Evolutionary conservation across 2,888 invertebrate genomes (phyloP), one percentile per base, ranked within the genome.

Genomic region (Oligia fasciuncula): DNA sequence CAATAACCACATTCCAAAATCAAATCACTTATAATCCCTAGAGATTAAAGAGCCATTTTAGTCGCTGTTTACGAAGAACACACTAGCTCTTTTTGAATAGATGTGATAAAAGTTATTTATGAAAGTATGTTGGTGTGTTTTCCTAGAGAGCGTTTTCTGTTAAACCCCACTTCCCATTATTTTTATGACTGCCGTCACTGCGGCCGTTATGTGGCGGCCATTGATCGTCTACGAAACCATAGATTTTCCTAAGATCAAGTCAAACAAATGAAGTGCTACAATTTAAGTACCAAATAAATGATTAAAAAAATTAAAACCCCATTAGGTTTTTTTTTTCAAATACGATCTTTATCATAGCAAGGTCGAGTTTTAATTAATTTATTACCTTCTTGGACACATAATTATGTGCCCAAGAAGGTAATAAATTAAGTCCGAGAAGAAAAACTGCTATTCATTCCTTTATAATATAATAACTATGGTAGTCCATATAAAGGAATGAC

Each of bases 361-460:
- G 54, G 46, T 46, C 46, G 19, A 23, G 23, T 67, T 54, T 68
- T 54, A 40, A 80, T 81, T 68, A 68, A 83, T 83, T 80, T 83
- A 80, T 76, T 43, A 76, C 40, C 76, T 51, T 43, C 54, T 68
- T 54, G 35, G 29, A 17, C 29, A n/a, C 14, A 46, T 23, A 17
- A 54, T 40, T 40, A 40, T 3, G 40, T 40, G 40, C 4, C 4
- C 40, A 40, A 40, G 40, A 40, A 40, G 40, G 40, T 40, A 40
- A 40, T 40, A 40, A 40, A 40, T 40, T 40, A 40, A 40, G 40
- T 40, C 40, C 5, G 40, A 40, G 40, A 40, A 4, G 40, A 40
- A 40, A 40, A 40, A 40, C 40, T 40, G 40, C 40, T 40, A 40
- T 4, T 5, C 40, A 40, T 40, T 35, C 35, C 35, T 35, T 35